Percentiles rank a stretch among this genome's conserved stretches.
Evolutionary conservation across 1,140 invertebrate species (phyloP).

Genomic region (Paracyclopina nana): DNA sequence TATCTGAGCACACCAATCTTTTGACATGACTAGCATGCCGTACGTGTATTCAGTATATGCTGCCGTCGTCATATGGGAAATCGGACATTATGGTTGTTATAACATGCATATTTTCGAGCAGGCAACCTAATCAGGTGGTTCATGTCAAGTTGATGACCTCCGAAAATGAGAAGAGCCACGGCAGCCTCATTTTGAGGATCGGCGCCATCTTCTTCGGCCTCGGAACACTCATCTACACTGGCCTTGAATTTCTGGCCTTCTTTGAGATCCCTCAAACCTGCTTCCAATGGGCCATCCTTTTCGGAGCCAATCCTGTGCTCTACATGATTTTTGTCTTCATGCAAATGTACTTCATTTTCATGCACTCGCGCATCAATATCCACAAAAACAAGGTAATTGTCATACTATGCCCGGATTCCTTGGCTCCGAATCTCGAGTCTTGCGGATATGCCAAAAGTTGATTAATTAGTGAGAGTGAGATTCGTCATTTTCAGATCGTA

Average conservation of each 20-base stretch:
- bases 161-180: slow-evolving; percentile 16
- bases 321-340: slow-evolving; percentile 15
- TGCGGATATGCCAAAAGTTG: too few relatives aligned
- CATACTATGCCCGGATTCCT: too few relatives aligned
- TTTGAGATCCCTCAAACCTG: slow-evolving; percentile 7
- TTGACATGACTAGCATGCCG: too few relatives aligned
- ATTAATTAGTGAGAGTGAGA: too few relatives aligned
- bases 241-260: slow-evolving; percentile 11
- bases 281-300: background rate
- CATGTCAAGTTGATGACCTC: slow-evolving; percentile 16
- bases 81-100: too few relatives aligned
- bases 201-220: slow-evolving; percentile 14
- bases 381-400: slow-evolving; percentile 9
- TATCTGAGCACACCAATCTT: too few relatives aligned
- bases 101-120: background rate
- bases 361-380: slow-evolving; percentile 8
- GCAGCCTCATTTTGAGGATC: slow-evolving; percentile 9
- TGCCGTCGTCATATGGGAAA: too few relatives aligned
- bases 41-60: too few relatives aligned
- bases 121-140: background rate
- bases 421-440: too few relatives aligned
- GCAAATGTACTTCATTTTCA: slow-evolving; percentile 16
- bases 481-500: slow-evolving; percentile 4
- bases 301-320: slow-evolving; percentile 5
- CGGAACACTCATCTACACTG: slow-evolving; percentile 14